phyloP scores from a whole-genome alignment of 2,888 invertebrate genomes.

The Thalpophila matura region DNA sequence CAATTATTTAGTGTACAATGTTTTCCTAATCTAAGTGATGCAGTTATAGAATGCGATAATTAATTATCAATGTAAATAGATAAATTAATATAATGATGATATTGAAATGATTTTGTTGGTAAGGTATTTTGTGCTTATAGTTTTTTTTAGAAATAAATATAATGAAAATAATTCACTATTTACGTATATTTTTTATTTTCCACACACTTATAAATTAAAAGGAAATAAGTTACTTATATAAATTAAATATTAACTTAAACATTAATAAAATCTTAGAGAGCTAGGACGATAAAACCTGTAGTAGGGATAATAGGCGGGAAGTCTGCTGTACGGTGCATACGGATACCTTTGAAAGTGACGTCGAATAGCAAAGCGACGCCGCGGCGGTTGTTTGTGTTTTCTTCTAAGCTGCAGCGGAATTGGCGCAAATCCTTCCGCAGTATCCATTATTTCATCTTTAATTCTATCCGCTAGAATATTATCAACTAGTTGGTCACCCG shows the following conservation, averaged over 20 bases:
- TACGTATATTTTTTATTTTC: constrained; percentile 40
- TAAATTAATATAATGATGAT: constrained; percentile 67
- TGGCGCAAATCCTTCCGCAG: constrained; percentile 82
- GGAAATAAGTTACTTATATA: constrained; percentile 53
- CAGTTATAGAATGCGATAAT: constrained; percentile 69
- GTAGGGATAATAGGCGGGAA: constrained; percentile 75
- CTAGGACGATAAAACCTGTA: constrained; percentile 79
- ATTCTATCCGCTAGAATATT: constrained; percentile 70
- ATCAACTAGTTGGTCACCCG: constrained; percentile 63
- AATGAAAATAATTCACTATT: constrained; percentile 65
- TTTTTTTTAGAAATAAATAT: constrained; percentile 81
- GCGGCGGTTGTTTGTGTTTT: constrained; percentile 64
- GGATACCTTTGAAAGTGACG: constrained; percentile 76
- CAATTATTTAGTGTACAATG: constrained; percentile 74
- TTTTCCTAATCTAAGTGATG: constrained; percentile 66
- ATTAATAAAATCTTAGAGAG: constrained; percentile 83
- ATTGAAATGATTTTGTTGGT: constrained; percentile 61
- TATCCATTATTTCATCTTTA: constrained; percentile 83
- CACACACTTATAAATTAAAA: constrained; percentile 30
- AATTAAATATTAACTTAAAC: constrained; percentile 6
- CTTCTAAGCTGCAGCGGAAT: constrained; percentile 74
- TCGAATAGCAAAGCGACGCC: constrained; percentile 73
- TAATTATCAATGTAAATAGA: constrained; percentile 69
- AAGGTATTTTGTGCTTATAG: constrained; percentile 77
- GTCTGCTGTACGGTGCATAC: constrained; percentile 67